Conservation (phyloP, 1,140 invertebrate species). For the Mya arenaria region DNA sequence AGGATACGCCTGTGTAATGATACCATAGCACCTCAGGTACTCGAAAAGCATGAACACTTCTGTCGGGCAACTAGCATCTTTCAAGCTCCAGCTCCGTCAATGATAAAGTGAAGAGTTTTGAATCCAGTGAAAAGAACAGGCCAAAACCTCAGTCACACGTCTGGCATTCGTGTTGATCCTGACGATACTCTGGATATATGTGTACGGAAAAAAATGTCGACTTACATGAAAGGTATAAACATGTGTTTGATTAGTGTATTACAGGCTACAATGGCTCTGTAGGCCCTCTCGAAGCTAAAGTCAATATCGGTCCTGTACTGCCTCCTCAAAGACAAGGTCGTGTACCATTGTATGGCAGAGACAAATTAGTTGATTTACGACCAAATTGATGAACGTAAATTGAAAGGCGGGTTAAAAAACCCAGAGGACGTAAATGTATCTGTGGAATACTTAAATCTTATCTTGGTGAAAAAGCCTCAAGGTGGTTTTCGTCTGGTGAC, state of each 20-base stretch:
- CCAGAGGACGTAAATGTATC: slow-evolving; percentile 24
- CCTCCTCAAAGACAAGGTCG: slow-evolving; percentile 55
- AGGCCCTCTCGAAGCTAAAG: slow-evolving; percentile 36
- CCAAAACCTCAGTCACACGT: background rate
- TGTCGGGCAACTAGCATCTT: slow-evolving; percentile 6
- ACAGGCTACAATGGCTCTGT: slow-evolving; percentile 50
- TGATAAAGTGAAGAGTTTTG: background rate
- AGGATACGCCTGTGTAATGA: slow-evolving; percentile 27
- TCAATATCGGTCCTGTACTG: slow-evolving; percentile 57
- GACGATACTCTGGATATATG: slow-evolving; percentile 2
- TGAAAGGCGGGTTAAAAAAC: background rate
- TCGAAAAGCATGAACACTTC: slow-evolving; percentile 40
- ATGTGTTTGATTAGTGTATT: slow-evolving; percentile 22
- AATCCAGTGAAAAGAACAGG: background rate
- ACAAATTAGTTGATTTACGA: slow-evolving; percentile 45
- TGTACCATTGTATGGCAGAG: slow-evolving; percentile 38
- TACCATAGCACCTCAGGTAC: background rate
- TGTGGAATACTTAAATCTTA: slow-evolving; percentile 58
- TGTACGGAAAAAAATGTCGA: background rate
- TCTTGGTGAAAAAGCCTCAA: slow-evolving; percentile 2
- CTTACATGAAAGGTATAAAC: slow-evolving; percentile 41
- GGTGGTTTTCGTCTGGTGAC: too few relatives aligned
- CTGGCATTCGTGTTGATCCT: slow-evolving; percentile 32
- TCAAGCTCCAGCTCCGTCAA: background rate
- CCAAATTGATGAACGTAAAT: slow-evolving; percentile 55